A percentile compares a stretch with the other conserved stretches of the same genome.
phyloP scores from a whole-genome alignment of 1,140 invertebrate species.

The Drosophila bifasciata region DNA sequence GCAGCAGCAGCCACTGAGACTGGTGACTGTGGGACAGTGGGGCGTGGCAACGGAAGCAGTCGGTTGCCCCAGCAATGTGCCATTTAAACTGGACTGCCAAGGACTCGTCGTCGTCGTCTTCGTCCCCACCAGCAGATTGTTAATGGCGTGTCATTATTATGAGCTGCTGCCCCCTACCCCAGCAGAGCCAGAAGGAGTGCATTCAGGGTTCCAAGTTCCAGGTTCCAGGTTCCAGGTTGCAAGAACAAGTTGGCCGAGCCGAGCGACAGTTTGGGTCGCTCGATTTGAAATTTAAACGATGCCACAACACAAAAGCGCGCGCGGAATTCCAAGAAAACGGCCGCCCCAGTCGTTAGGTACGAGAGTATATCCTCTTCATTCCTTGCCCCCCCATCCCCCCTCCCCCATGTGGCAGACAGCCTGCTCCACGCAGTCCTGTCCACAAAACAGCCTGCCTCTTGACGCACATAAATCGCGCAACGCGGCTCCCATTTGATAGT shows the following conservation, averaged over 20 bases:
- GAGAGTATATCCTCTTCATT: constrained; percentile 7
- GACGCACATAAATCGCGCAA: constrained; percentile 79
- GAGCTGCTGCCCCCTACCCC: constrained; percentile 43
- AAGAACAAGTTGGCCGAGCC: constrained; percentile 58
- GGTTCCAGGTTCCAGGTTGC: background rate
- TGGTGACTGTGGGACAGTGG: constrained; percentile 3
- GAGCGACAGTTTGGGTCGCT: constrained; percentile 75
- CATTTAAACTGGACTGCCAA: constrained; percentile 73
- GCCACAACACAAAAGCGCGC: constrained; percentile 68
- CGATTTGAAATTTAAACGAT: constrained; percentile 80
- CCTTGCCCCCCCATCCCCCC: constrained; percentile 7
- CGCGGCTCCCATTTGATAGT: constrained; percentile 78
- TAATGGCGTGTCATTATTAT: constrained; percentile 82
- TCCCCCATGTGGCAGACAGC: constrained; percentile 2
- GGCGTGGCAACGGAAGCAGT: constrained; percentile 78
- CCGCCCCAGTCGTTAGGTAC: constrained; percentile 63
- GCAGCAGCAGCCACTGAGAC: background rate
- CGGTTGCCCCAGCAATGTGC: constrained; percentile 58
- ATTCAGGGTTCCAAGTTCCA: background rate
- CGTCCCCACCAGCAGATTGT: constrained; percentile 53
- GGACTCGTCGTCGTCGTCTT: constrained; percentile 28
- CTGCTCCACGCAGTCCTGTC: constrained; percentile 1
- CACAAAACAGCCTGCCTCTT: constrained; percentile 26
- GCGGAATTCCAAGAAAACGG: constrained; percentile 74
- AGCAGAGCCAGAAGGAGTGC: background rate